These are phyloP conservation scores for Trinorchestia longiramus DNA, from an alignment of 1,140 invertebrate species.

Conservation along the genomic window DNA sequence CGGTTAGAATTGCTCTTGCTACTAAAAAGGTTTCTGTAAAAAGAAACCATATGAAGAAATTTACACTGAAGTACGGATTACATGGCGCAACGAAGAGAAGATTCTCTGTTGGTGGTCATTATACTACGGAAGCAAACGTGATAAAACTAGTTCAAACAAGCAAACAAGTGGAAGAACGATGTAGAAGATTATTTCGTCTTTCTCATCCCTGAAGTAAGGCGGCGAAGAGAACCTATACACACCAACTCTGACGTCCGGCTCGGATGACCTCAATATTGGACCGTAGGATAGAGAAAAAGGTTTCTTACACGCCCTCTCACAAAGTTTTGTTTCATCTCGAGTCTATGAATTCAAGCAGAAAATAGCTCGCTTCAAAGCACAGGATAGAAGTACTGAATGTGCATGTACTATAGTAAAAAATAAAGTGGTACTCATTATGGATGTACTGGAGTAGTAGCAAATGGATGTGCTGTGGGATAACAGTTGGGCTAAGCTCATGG, in stretches of 20 bases:
- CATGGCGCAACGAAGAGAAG: not conserved
- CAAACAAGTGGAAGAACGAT: not conserved
- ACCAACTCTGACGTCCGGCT: not conserved
- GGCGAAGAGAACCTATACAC: not conserved
- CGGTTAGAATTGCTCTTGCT: not conserved
- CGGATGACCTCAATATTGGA: not conserved
- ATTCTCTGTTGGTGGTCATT: not conserved
- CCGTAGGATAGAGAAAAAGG: no score
- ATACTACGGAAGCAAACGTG: not conserved
- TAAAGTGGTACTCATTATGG: no score
- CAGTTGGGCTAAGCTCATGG: not conserved
- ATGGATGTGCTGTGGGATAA: not conserved
- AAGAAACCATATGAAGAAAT: not conserved
- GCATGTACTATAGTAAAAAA: no score
- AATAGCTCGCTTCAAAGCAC: not conserved
- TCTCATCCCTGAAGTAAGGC: not conserved
- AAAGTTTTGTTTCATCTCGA: not conserved
- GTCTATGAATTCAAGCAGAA: not conserved
- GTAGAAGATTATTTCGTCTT: not conserved
- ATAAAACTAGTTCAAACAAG: not conserved
- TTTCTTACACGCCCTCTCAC: no score
- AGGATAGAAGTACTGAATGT: no score
- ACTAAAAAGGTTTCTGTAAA: not conserved
- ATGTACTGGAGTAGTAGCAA: not conserved
- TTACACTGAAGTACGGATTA: not conserved